Conservation (phyloP, 2,888 invertebrate genomes). For the Drosophila mettleri region DNA sequence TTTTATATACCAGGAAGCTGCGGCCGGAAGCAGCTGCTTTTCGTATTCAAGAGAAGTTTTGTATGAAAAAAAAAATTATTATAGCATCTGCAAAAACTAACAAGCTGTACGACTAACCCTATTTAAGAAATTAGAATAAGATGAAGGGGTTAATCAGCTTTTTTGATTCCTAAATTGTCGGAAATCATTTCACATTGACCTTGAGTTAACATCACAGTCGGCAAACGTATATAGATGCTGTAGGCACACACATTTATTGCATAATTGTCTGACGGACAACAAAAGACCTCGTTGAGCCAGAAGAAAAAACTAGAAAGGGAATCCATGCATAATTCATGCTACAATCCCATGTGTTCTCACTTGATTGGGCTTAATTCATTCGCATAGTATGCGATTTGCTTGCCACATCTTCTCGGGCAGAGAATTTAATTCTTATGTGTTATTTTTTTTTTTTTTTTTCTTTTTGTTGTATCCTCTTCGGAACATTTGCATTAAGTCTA, state of each 20-base stretch:
- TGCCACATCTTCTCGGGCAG: slow-evolving; percentile 18
- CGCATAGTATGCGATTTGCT: slow-evolving; percentile 70
- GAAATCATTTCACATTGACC: slow-evolving; percentile 65
- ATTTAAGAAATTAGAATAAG: not conserved
- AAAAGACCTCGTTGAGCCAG: slow-evolving; percentile 38
- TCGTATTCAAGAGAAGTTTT: slow-evolving; percentile 3
- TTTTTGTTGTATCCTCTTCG: slow-evolving; percentile 19
- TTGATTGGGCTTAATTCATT: slow-evolving; percentile 78
- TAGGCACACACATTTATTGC: slow-evolving; percentile 13
- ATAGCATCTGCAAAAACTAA: not conserved
- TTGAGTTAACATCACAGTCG: slow-evolving; percentile 37
- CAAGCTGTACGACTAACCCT: slow-evolving; percentile 11
- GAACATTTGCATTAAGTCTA: slow-evolving; percentile 36
- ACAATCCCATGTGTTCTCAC: slow-evolving; percentile 19
- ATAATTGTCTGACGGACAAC: slow-evolving; percentile 43
- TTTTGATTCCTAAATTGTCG: slow-evolving; percentile 62
- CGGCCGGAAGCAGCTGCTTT: not conserved
- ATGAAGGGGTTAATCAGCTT: slow-evolving; percentile 26
- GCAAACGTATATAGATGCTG: not conserved
- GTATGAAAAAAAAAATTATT: not conserved
- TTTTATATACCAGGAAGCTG: slow-evolving; percentile 1
- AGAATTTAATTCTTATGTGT: slow-evolving; percentile 17
- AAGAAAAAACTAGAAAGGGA: slow-evolving; percentile 22
- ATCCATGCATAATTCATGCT: slow-evolving; percentile 34
- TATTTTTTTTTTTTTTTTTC: slow-evolving; percentile 28